These are phyloP conservation scores for Vidua chalybeata DNA, from an alignment of 2,113 vertebrate species.

Conservation along the genomic window DNA sequence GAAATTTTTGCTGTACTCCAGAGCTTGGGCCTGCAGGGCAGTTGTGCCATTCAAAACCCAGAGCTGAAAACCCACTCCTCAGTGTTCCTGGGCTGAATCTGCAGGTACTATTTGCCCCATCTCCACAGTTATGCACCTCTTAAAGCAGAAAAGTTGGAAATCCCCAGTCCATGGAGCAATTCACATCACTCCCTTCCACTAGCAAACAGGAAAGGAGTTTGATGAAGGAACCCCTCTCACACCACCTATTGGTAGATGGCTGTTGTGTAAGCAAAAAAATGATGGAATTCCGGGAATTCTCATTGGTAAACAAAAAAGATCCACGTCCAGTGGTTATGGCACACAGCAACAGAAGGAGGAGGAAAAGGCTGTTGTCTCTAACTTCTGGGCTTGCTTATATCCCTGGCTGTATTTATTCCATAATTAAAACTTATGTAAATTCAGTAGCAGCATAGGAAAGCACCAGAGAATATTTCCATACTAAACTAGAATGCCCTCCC, in stretches of 20 bases:
- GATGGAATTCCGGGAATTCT: neutral
- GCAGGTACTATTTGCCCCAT: neutral
- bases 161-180: fast-evolving
- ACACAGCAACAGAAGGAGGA: neutral
- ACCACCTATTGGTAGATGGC: neutral
- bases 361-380: neutral
- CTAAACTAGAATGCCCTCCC: neutral
- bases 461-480: neutral
- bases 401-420: neutral
- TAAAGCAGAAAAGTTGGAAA: neutral
- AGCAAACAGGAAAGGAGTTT: neutral
- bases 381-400: neutral
- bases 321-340: neutral
- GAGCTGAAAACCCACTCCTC: neutral
- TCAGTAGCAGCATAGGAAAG: neutral
- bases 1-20: neutral
- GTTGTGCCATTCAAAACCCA: neutral
- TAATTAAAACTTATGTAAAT: neutral
- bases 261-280: neutral
- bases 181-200: neutral
- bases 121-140: neutral
- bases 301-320: neutral
- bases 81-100: neutral
- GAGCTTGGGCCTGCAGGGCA: neutral
- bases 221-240: neutral